Conservation (phyloP, 2,113 vertebrate genomes). For the Neopipo cinnamomea region DNA sequence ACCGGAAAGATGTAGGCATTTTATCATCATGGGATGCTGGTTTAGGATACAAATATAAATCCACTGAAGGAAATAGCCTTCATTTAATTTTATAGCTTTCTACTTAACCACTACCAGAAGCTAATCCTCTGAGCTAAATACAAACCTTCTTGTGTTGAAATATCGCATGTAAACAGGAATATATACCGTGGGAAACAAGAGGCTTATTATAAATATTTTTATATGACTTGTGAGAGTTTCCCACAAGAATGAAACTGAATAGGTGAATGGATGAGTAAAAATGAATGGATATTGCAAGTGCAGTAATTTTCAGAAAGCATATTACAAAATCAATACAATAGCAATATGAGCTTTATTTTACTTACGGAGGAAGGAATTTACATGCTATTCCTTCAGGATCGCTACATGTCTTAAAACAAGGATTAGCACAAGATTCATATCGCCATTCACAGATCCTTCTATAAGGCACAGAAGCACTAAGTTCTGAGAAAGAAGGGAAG, state of each 20-base stretch:
- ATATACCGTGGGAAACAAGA: neutral
- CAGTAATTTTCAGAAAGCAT: neutral
- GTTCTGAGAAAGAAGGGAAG: conserved; percentile 76
- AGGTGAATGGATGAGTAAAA: neutral
- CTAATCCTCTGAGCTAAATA: neutral
- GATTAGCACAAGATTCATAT: conserved; percentile 88
- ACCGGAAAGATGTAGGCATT: neutral
- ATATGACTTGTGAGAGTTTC: neutral
- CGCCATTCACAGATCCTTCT: conserved; percentile 96
- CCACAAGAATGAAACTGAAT: neutral
- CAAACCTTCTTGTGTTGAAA: neutral
- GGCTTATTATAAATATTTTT: neutral
- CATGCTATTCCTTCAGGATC: conserved; percentile 88
- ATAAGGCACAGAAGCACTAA: conserved; percentile 87
- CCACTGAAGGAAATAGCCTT: neutral
- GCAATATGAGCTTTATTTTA: neutral
- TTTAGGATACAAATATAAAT: neutral
- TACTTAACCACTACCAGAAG: neutral
- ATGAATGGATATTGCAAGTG: neutral
- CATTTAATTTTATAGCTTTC: neutral
- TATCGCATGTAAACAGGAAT: neutral
- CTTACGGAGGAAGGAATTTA: conserved; percentile 93
- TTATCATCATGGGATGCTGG: neutral
- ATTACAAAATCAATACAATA: neutral
- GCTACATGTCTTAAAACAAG: conserved; percentile 90